A percentile compares a stretch with the other conserved stretches of the same genome.
Conservation (phyloP, 2,797 vertebrate genomes). For the Pipistrellus nathusii region DNA sequence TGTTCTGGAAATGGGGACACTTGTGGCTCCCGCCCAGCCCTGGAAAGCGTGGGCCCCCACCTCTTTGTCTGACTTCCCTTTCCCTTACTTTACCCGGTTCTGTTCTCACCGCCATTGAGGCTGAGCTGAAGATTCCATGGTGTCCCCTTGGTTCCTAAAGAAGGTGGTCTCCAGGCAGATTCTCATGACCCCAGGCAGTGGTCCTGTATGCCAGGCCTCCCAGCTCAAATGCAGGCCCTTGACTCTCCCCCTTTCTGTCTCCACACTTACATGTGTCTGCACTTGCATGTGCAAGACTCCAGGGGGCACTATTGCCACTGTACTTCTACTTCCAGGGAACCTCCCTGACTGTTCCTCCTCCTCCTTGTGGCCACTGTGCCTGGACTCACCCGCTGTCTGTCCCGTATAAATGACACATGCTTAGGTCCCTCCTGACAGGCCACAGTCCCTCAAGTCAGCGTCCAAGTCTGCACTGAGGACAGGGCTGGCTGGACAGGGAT, state of each 20-base stretch:
- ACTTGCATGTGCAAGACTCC: not conserved
- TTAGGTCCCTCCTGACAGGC: not conserved
- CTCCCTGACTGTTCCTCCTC: not conserved
- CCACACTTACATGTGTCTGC: too few relatives aligned
- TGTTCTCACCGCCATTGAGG: not conserved
- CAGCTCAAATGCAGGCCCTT: too few relatives aligned
- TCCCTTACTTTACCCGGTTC: not conserved
- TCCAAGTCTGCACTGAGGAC: not conserved
- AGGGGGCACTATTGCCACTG: not conserved
- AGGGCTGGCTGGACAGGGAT: not conserved
- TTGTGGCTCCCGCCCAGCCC: not conserved
- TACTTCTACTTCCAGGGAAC: not conserved
- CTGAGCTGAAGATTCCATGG: not conserved
- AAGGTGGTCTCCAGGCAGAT: not conserved
- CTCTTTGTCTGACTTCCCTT: not conserved
- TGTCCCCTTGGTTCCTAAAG: not conserved
- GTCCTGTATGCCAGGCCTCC: not conserved
- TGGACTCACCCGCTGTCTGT: not conserved
- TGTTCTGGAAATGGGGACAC: not conserved
- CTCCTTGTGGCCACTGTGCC: not conserved
- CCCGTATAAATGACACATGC: fast-evolving
- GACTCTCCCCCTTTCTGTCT: not conserved
- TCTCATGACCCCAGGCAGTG: not conserved
- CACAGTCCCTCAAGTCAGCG: not conserved
- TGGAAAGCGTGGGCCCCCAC: not conserved